Evolutionary conservation across 2,797 vertebrate species (phyloP).

Genomic region (Acrossocheilus fasciatus): DNA sequence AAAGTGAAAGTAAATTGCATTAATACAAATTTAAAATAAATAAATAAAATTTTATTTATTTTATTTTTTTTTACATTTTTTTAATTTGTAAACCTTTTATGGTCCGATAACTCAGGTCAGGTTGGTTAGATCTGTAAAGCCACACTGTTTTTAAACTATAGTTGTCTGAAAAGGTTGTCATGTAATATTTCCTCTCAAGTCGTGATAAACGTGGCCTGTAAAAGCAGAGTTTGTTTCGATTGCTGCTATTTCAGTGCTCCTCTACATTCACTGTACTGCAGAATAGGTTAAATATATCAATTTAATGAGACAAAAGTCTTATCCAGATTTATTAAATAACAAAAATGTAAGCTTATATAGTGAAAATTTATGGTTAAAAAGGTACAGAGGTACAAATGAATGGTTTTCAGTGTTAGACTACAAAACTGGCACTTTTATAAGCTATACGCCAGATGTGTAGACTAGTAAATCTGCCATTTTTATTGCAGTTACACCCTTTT

Average conservation of each 20-base stretch:
- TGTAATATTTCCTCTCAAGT: constrained; percentile 50
- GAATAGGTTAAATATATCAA: constrained; percentile 56
- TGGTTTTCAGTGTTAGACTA: constrained; percentile 63
- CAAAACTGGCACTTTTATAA: constrained; percentile 75
- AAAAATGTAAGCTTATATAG: constrained; percentile 40
- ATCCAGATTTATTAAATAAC: constrained; percentile 62
- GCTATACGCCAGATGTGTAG: constrained; percentile 72
- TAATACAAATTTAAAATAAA: too few species aligned
- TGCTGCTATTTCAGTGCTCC: constrained; percentile 4
- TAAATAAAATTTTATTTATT: too few species aligned
- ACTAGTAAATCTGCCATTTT: constrained; percentile 73
- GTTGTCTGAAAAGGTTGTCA: constrained; percentile 59
- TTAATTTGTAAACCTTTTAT: neutral
- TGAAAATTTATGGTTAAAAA: constrained; percentile 57
- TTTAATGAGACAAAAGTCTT: constrained; percentile 61
- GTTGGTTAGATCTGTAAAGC: neutral
- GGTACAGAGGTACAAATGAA: constrained; percentile 58
- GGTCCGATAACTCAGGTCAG: neutral
- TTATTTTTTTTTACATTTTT: neutral
- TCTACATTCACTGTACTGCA: constrained; percentile 9
- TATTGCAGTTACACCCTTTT: constrained; percentile 63
- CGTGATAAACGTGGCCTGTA: neutral
- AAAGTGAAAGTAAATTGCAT: too few species aligned
- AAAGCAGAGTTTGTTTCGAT: constrained; percentile 44
- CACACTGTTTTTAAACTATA: constrained; percentile 1